Evolutionary conservation across 2,797 vertebrate genomes (phyloP).

Genomic region (Schizopygopsis pylzovi): DNA sequence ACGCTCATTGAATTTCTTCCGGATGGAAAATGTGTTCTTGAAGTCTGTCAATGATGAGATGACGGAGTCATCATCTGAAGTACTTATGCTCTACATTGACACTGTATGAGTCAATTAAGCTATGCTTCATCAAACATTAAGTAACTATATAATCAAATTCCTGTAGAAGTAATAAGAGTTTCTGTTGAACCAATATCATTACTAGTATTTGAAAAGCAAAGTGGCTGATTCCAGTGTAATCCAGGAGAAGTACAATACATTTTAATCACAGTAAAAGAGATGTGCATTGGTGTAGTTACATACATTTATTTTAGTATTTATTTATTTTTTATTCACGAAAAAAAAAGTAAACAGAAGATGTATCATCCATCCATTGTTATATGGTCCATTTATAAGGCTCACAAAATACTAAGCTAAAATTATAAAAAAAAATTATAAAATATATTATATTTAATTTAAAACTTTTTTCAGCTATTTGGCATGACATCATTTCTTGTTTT

Average conservation of each 20-base stretch:
- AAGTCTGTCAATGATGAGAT: too few species aligned
- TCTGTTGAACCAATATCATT: background rate
- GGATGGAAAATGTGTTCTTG: background rate
- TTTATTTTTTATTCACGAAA: background rate
- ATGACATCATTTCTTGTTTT: background rate
- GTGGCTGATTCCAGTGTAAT: background rate
- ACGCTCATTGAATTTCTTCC: background rate
- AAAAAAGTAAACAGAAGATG: background rate
- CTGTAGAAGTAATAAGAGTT: background rate
- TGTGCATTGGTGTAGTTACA: too few species aligned
- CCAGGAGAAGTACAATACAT: background rate
- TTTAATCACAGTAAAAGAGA: background rate
- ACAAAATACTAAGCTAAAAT: background rate
- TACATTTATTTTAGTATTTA: background rate
- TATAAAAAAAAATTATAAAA: too few species aligned
- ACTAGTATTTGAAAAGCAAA: background rate
- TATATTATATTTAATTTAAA: background rate
- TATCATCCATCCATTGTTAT: background rate
- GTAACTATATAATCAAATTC: too few species aligned
- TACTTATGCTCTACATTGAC: too few species aligned
- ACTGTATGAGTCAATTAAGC: too few species aligned
- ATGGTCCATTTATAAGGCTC: background rate
- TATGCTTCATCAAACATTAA: too few species aligned
- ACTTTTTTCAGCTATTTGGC: background rate
- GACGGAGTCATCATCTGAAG: too few species aligned